Base-by-base conservation (phyloP, 2,797 vertebrate genomes). In the Acestrorhynchus altus region DNA sequence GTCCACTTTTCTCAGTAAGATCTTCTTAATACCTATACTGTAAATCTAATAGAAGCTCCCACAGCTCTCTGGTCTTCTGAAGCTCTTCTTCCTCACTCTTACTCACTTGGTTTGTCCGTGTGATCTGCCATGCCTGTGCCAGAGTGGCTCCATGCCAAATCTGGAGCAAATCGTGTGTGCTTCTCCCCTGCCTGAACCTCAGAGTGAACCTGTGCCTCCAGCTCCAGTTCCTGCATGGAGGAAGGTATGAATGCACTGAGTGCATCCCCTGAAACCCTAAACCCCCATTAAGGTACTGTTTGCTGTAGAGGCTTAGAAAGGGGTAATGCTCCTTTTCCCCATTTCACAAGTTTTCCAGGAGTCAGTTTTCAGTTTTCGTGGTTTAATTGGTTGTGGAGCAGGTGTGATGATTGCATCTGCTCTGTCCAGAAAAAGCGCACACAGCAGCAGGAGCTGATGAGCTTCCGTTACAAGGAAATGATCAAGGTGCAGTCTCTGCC, bases 231-330 rank as follows among this genome's bases (percentile, higher is more conserved):
- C 92, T 4, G 91, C 92, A 87, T 97, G 96, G 96, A 96, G 93
- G 93, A 95, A 96, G 95, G 96, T 98, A 96, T 35, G n/a, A n/a
- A n/a, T 94, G 90, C 18, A 67, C 39, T 39, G 10, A 28, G 40
- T 24, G 15, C 56, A 31, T 8, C 26, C 56, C 26, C 35, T 59
- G 22, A 52, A 65, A 44, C 22, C n/a, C n/a, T n/a, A n/a, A n/a
- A n/a, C n/a, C 12, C 11, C 10, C 26, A 10, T 31, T 24, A 20
- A 26, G 15, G 5, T 9, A 63, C 9, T 16, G 26, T 13, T 1
- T 8, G 31, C 40, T 18, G n/a, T 24, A 28, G 24, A 31, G 8
- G 61, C 10, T 10, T 4, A 8, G 16, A 13, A 35, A 35, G 2
- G 31, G 31, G 31, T n/a, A 16, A n/a, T n/a, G n/a, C n/a, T n/a